A percentile compares a stretch with the other conserved stretches of the same genome.
Conservation (phyloP, 1,140 invertebrate species). For the Homarus americanus region DNA sequence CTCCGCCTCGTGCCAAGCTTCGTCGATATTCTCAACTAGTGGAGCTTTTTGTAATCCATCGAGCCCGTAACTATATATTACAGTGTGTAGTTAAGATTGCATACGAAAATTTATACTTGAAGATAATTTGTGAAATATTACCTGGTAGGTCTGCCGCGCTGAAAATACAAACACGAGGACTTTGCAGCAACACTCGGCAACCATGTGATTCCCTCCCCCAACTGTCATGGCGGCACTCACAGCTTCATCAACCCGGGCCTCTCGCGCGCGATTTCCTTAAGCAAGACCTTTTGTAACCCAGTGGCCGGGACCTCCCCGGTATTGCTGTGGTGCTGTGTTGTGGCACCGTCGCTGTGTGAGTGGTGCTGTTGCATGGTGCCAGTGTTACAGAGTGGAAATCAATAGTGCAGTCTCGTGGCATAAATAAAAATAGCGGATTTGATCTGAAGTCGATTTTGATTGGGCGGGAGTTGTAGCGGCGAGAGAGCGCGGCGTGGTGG, state of each 20-base stretch:
- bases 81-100: not conserved
- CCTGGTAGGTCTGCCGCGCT: not conserved
- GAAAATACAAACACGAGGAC: not conserved
- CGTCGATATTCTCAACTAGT: constrained; percentile 20
- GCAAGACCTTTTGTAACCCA: constrained; percentile 66
- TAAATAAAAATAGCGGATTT: constrained; percentile 1
- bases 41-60: not conserved
- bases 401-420: constrained; percentile 27
- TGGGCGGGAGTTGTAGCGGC: constrained; percentile 1
- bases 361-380: constrained; percentile 31
- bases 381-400: constrained; percentile 28
- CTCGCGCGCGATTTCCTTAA: constrained; percentile 67
- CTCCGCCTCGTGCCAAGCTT: constrained; percentile 3
- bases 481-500: not conserved
- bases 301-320: constrained; percentile 53
- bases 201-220: constrained; percentile 44
- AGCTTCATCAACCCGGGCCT: constrained; percentile 66
- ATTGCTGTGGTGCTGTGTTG: constrained; percentile 51
- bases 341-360: constrained; percentile 26
- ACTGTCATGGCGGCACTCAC: constrained; percentile 68
- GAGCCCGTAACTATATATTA: not conserved
- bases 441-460: constrained; percentile 29
- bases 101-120: not conserved
- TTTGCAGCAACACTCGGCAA: not conserved
- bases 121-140: not conserved